These are phyloP conservation scores for Cranoglanis bouderius DNA, from an alignment of 2,113 vertebrate genomes.

Conservation along the genomic window DNA sequence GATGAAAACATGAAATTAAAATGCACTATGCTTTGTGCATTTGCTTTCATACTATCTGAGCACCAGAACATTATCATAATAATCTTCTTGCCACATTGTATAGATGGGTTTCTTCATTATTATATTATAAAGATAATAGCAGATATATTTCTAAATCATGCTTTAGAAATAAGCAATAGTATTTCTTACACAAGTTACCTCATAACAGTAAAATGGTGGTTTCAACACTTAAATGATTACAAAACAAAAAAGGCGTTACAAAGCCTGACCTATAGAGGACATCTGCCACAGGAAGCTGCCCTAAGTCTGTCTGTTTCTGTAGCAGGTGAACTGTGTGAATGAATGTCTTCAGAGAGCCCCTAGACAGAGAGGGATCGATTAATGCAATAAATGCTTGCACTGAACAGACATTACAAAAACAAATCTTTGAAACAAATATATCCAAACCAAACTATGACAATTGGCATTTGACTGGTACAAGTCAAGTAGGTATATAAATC, in stretches of 20 bases:
- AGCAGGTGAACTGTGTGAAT: conserved; percentile 97
- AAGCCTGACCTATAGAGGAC: conserved; percentile 88
- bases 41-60: neutral
- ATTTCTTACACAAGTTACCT: neutral
- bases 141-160: neutral
- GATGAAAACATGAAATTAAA: neutral
- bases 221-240: neutral
- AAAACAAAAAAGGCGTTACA: neutral
- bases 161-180: no score
- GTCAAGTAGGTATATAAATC: neutral
- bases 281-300: conserved; percentile 91
- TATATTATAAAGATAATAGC: neutral
- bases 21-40: neutral
- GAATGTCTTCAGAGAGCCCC: conserved; percentile 98
- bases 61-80: neutral
- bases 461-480: neutral
- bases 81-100: neutral
- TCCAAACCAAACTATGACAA: neutral
- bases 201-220: neutral
- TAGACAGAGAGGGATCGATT: conserved; percentile 66
- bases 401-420: neutral
- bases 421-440: neutral
- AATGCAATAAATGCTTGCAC: neutral
- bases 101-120: neutral
- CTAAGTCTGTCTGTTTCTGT: conserved; percentile 94